These are phyloP conservation scores for Sarcophaga carnaria DNA, from an alignment of 2,888 invertebrate genomes.

Conservation along the genomic window DNA sequence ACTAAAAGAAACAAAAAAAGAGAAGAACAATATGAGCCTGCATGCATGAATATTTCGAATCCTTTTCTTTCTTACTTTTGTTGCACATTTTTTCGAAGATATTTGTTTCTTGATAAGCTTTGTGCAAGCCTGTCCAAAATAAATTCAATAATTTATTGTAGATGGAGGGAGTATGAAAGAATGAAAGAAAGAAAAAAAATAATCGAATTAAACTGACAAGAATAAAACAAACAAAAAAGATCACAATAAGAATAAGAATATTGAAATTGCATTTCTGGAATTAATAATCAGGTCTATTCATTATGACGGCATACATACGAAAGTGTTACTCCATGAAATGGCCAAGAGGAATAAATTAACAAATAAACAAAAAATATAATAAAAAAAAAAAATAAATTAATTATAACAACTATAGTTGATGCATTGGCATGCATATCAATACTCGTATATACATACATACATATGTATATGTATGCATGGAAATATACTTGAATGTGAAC, in stretches of 20 bases:
- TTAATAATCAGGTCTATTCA: constrained; percentile 17
- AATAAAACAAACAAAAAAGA: neutral
- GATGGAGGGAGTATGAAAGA: constrained; percentile 10
- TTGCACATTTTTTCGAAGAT: no score
- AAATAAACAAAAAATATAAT: constrained; percentile 35
- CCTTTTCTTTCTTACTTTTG: no score
- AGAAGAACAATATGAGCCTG: no score
- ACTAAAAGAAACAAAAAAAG: no score
- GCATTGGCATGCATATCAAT: no score
- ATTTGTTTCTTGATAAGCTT: no score
- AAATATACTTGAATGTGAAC: no score
- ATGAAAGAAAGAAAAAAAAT: constrained; percentile 2
- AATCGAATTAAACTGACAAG: constrained; percentile 12
- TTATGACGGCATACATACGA: neutral
- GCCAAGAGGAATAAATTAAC: constrained; percentile 39
- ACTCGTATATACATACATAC: no score
- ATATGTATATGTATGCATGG: no score
- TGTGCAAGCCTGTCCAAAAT: constrained; percentile 30
- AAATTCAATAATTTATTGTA: constrained; percentile 12
- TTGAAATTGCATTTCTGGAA: constrained; percentile 34
- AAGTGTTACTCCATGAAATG: neutral
- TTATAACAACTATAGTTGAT: no score
- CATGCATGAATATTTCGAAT: no score
- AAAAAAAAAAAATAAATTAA: constrained; percentile 28
- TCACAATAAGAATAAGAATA: neutral